phyloP scores from a whole-genome alignment of 2,888 invertebrate species.

The Mylabris sibirica region DNA sequence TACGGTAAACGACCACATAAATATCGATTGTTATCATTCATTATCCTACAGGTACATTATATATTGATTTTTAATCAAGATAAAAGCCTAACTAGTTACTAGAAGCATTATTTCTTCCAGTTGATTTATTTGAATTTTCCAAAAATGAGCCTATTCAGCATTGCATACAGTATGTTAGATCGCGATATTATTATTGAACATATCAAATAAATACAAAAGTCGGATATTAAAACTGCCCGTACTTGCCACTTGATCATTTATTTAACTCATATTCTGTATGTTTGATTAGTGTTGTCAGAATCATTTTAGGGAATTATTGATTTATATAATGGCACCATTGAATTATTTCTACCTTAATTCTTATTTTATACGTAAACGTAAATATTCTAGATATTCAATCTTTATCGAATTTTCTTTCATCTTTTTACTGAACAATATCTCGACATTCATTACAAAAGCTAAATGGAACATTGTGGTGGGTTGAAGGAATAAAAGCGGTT shows the following conservation, averaged over 20 bases:
- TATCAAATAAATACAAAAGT: constrained; percentile 6
- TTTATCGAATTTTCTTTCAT: neutral
- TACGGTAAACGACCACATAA: neutral
- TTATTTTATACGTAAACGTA: neutral
- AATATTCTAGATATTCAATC: neutral
- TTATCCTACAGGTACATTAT: neutral
- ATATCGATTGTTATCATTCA: neutral
- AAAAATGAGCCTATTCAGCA: neutral
- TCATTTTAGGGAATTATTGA: neutral
- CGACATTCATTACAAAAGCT: neutral
- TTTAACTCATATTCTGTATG: neutral
- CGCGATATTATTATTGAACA: neutral
- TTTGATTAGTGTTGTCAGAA: neutral
- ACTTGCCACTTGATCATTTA: neutral
- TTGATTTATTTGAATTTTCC: neutral
- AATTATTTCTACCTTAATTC: too few relatives aligned
- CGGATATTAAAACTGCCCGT: constrained; percentile 18
- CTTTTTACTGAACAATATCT: neutral
- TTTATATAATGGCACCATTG: neutral
- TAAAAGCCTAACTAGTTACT: neutral
- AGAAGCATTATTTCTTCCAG: neutral
- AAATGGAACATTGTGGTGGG: neutral
- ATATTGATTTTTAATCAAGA: neutral
- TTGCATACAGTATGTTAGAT: neutral
- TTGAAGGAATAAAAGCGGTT: neutral